phyloP scores from a whole-genome alignment of 2,888 invertebrate species.

The Seladonia tumulorum region DNA sequence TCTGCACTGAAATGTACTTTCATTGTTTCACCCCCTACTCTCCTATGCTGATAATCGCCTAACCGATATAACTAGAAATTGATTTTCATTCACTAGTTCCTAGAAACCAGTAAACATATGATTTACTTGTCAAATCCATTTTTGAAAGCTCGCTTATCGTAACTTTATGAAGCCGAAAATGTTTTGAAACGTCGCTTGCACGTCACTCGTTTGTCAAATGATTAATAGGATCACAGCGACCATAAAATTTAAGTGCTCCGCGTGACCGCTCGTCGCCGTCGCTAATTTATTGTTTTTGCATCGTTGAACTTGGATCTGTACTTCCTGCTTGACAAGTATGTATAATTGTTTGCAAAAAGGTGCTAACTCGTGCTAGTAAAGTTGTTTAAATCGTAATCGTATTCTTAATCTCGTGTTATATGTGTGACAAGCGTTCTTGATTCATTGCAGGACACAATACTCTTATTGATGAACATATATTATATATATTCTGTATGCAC shows the following conservation, averaged over 20 bases:
- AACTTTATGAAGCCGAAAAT: no score
- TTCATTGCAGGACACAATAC: neutral
- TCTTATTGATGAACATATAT: neutral
- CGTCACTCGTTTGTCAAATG: neutral
- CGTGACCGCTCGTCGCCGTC: neutral
- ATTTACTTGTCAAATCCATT: neutral
- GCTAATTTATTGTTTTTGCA: neutral
- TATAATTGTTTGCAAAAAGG: neutral
- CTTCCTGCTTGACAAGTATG: neutral
- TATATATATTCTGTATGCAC: no score
- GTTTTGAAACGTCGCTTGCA: neutral
- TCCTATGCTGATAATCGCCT: neutral
- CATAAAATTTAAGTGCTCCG: neutral
- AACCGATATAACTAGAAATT: neutral
- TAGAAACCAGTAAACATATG: neutral
- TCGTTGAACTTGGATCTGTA: neutral
- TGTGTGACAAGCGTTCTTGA: no score
- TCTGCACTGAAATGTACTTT: neutral
- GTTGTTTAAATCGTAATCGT: no score
- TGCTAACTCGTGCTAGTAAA: no score
- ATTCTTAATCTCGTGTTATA: no score
- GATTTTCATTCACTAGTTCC: neutral
- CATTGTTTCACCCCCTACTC: neutral
- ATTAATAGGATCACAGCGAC: neutral
- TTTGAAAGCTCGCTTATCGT: neutral